Percentiles rank a stretch among this genome's conserved stretches.
Conservation (phyloP, 2,797 vertebrate species). For the Esox masquinongy region DNA sequence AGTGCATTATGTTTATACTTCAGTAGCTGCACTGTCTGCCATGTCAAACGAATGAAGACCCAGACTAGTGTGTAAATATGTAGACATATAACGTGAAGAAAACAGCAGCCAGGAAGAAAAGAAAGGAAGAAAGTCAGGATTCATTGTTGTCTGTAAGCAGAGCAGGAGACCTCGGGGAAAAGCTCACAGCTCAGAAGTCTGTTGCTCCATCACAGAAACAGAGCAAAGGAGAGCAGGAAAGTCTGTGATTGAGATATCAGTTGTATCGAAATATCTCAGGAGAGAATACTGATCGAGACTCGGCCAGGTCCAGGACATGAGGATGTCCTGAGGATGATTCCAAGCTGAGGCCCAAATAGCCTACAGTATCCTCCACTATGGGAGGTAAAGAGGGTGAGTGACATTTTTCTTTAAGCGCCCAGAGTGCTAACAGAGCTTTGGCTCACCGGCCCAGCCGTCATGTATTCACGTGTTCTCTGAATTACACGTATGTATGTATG, state of each 20-base stretch:
- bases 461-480: background rate
- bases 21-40: constrained; percentile 3
- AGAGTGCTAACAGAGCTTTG: background rate
- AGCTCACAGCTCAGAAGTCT: constrained; percentile 9
- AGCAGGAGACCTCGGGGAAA: background rate
- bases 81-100: background rate
- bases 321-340: constrained; percentile 22
- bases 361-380: background rate
- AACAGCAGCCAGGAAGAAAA: constrained; percentile 1
- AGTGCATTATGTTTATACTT: constrained; percentile 19
- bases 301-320: constrained; percentile 16
- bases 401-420: background rate
- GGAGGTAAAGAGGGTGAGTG: background rate
- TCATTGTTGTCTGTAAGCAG: background rate
- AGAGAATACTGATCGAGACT: constrained; percentile 13
- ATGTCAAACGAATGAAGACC: constrained; percentile 7
- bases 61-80: background rate
- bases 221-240: constrained; percentile 6
- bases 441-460: background rate
- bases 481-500: background rate
- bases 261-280: constrained; percentile 11
- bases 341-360: constrained; percentile 6
- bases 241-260: constrained; percentile 14
- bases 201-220: background rate
- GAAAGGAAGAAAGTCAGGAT: background rate